Base-by-base conservation (phyloP, 53 echinoderm and acorn worm species). In the Arbacia lixula region DNA sequence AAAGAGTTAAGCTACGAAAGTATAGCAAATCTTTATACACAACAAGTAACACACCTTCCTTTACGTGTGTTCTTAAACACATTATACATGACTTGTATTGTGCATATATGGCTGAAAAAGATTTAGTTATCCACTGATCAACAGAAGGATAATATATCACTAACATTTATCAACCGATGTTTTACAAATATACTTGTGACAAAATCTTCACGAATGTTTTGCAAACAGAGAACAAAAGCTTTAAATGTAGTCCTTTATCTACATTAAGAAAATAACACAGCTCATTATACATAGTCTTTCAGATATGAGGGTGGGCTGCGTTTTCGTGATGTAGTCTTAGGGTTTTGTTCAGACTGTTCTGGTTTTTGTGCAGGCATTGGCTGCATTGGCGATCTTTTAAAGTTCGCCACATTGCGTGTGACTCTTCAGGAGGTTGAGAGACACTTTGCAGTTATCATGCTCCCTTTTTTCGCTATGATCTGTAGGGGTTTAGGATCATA, bases 211-310 rank as follows among this genome's bases (percentile, higher is more conserved):
- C 56, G 22, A 56, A 56, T 56, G 56, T 56, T 56, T 56, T 56
- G 56, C 56, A 56, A 56, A 56, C 56, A 56, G 56, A 56, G 56
- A 56, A 17, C 56, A 56, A 56, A 56, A 56, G 56, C 56, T 56
- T 56, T 56, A 56, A 56, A 17, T 56, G 24, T 56, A 28, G 49
- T 46, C 49, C 49, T 46, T 46, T 46, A 46, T 46, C 49, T 46
- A 46, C 49, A 46, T 46, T 46, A 46, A 14, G 49, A 46, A 46
- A 46, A 46, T 46, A 46, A 46, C 49, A 46, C 49, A 46, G 49
- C 49, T 46, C 49, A 46, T 46, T 46, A 14, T 46, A 57, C 58
- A 71, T 71, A 71, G n/a, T 71, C 71, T 20, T 71, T 71, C 71
- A 71, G 25, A 43, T 71, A 71, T 16, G 71, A 43, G 12, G n/a